phyloP scores from a whole-genome alignment of 2,113 vertebrate genomes.

The Eptesicus fuscus region DNA sequence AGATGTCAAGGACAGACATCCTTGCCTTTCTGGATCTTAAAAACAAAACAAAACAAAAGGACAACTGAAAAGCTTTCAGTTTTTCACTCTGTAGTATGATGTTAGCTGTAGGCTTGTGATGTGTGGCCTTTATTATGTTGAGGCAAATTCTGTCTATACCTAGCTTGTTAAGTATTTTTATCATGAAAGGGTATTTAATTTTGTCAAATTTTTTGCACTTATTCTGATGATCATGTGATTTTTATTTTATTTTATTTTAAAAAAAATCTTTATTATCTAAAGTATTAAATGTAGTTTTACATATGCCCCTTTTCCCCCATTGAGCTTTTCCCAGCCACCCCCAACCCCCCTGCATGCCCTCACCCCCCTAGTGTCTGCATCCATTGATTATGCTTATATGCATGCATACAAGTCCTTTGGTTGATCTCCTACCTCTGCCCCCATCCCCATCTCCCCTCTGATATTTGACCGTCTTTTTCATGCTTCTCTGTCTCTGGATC shows the following conservation, averaged over 20 bases:
- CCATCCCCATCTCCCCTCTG: no score
- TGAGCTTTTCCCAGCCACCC: no score
- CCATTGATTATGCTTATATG: no score
- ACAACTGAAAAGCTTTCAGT: neutral
- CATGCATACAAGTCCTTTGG: no score
- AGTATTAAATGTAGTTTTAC: no score
- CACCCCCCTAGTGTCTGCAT: no score
- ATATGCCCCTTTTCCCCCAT: no score
- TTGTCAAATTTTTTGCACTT: neutral
- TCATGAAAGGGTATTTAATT: neutral
- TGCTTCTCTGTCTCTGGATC: no score
- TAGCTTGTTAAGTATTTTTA: neutral
- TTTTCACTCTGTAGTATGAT: neutral
- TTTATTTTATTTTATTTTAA: neutral
- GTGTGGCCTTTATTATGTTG: neutral
- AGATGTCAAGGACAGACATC: neutral
- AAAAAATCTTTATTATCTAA: no score
- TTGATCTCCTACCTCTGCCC: no score
- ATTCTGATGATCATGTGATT: neutral
- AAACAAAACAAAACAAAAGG: neutral
- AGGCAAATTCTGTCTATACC: neutral
- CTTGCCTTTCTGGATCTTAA: neutral
- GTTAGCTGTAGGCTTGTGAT: neutral
- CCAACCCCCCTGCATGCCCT: no score
- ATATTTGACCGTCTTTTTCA: no score